These are phyloP conservation scores for Caenorhabditis sp. DNA, from an alignment of 2,888 invertebrate species.

Conservation along the genomic window DNA sequence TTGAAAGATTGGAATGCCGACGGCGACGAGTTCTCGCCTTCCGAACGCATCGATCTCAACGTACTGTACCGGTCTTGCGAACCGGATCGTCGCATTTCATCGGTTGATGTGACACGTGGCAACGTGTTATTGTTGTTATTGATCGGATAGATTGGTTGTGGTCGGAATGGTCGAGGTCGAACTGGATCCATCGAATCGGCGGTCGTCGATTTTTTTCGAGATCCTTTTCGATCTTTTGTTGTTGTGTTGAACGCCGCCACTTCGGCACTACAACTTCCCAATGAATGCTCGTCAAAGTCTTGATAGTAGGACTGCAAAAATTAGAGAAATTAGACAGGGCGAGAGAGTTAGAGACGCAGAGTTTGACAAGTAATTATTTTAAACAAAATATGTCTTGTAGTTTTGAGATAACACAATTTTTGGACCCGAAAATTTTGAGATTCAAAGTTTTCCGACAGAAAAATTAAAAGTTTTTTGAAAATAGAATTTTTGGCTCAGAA, in stretches of 20 bases:
- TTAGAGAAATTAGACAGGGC: too few species aligned
- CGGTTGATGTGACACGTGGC: conserved; percentile 31
- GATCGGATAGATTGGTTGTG: conserved; percentile 56
- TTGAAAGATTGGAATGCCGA: conserved; percentile 52
- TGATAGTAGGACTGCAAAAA: conserved; percentile 45
- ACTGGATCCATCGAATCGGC: conserved; percentile 39
- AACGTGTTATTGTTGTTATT: conserved; percentile 30
- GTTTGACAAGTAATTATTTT: too few species aligned
- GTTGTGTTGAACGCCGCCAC: conserved; percentile 67
- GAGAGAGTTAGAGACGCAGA: too few species aligned
- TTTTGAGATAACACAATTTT: too few species aligned
- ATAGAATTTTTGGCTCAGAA: too few species aligned
- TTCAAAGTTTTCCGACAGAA: too few species aligned
- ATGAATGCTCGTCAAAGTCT: conserved; percentile 58
- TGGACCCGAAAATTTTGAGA: too few species aligned
- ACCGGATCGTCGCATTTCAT: conserved; percentile 31
- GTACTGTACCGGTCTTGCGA: conserved; percentile 63
- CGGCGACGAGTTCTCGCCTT: conserved; percentile 48
- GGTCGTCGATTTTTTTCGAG: conserved; percentile 31
- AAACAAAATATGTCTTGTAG: too few species aligned
- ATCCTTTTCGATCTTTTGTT: conserved; percentile 35
- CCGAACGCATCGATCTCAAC: conserved; percentile 49
- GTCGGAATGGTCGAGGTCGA: conserved; percentile 57
- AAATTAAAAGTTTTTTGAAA: too few species aligned
- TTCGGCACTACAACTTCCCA: conserved; percentile 69